Evolutionary conservation across 2,113 vertebrate species (phyloP).

Genomic region (Carollia perspicillata): DNA sequence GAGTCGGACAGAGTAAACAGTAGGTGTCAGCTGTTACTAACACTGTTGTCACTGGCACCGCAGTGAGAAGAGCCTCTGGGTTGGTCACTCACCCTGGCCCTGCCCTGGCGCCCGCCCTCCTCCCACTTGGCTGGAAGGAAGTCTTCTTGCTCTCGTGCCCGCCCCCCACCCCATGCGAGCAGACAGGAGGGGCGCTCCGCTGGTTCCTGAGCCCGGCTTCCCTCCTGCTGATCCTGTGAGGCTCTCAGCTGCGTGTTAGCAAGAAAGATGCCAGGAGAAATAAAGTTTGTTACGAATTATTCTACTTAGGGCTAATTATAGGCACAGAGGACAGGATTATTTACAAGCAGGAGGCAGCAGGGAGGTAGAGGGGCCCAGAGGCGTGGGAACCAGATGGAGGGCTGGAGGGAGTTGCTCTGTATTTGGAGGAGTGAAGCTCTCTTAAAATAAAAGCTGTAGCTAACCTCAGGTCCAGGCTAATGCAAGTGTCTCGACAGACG

Average conservation of each 20-base stretch:
- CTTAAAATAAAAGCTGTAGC: constrained; percentile 24
- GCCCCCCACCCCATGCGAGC: no score
- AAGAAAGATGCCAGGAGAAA: constrained; percentile 67
- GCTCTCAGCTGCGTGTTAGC: constrained; percentile 53
- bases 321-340: constrained; percentile 66
- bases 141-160: no score
- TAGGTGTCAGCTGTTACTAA: no score
- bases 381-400: background rate
- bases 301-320: constrained; percentile 73
- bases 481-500: background rate
- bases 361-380: background rate
- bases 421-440: background rate
- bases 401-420: background rate
- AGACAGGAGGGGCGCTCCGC: background rate
- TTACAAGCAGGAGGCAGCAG: constrained; percentile 58
- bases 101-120: background rate
- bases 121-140: background rate
- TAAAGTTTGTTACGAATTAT: constrained; percentile 77
- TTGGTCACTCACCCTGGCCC: rapidly evolving
- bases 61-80: background rate
- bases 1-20: background rate
- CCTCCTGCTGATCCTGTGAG: constrained; percentile 34
- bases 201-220: background rate
- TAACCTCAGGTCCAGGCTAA: background rate
- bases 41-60: background rate